Evolutionary conservation across 1,140 invertebrate species (phyloP).

Genomic region (Samia ricini): DNA sequence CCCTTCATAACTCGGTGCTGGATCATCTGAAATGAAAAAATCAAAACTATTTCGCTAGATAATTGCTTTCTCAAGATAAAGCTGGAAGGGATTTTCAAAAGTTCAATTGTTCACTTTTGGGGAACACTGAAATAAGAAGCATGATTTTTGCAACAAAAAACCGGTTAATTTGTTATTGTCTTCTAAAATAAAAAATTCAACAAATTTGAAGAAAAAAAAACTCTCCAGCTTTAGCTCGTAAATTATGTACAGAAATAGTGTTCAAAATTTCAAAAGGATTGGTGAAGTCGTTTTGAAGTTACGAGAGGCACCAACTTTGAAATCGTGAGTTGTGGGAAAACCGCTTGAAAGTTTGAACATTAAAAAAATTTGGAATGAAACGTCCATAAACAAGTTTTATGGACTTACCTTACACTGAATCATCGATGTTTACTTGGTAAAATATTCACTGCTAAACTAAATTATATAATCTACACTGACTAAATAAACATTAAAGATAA

Average conservation of each 20-base stretch:
- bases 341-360: constrained; percentile 12
- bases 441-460: no score
- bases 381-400: neutral
- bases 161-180: constrained; percentile 6
- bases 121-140: constrained; percentile 7
- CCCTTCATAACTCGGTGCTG: constrained; percentile 12
- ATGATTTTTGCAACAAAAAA: constrained; percentile 7
- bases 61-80: no score
- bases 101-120: constrained; percentile 2
- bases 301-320: constrained; percentile 14
- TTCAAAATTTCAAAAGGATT: constrained; percentile 16
- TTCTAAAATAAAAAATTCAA: constrained; percentile 12
- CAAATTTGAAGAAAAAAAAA: constrained; percentile 11
- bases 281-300: no score
- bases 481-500: no score
- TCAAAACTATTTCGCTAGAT: neutral
- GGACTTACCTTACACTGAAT: constrained; percentile 10
- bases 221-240: constrained; percentile 13
- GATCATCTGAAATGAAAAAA: constrained; percentile 11
- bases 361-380: constrained; percentile 11
- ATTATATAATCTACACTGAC: no score
- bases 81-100: no score
- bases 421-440: no score
- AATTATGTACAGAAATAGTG: constrained; percentile 14
- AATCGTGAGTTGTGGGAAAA: constrained; percentile 13